Base-by-base conservation (phyloP, 2,797 vertebrate species). In the Neosilurus hyrtlii region DNA sequence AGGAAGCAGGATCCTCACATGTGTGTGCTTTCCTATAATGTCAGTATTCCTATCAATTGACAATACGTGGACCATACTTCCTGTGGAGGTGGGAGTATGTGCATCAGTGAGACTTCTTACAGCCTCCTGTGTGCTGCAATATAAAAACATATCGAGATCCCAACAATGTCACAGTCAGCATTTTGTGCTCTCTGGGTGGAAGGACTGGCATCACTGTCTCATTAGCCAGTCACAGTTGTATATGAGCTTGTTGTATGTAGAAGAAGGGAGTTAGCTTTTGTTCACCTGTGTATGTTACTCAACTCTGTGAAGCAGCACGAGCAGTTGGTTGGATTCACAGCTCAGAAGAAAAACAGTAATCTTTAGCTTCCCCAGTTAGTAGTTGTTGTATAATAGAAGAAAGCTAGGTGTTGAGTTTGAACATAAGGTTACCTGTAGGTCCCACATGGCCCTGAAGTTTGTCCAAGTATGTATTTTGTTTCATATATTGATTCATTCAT, bases 1-100 rank as follows among this genome's bases (percentile, higher is more conserved):
- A 79, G 18, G 35, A 78, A 79, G 83, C 66, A 84, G 88, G 37
- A 67, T n/a, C 87, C 35, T 20, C 7, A 35, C 22, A 56, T 26
- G 26, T 30, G 9, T 74, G 9, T 4, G 43, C 22, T 76, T 61
- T 12, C 15, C 73, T 22, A 22, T 76, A 30, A n/a, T 61, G 56
- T 37, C 20, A 76, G 12, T 37, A 14, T 14, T 72, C 15, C 51
- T 74, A 22, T 74, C 16, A 57, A 6, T 57, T 1, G 26, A 35
- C 4, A 18, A 4, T 54, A 73, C 26, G 49, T 73, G 71, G 24
- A 30, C 3, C 54, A 14, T 26, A 30, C 9, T 54, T 52, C 6
- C 8, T 9, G 8, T 54, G 24, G 51, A 72, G 2, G n/a, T 52
- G 5, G 49, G 30, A 54, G 1, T 37, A 35, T 43, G 35, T 68